Base-by-base conservation (phyloP, 2,888 invertebrate genomes). In the Sphinx pinastri region DNA sequence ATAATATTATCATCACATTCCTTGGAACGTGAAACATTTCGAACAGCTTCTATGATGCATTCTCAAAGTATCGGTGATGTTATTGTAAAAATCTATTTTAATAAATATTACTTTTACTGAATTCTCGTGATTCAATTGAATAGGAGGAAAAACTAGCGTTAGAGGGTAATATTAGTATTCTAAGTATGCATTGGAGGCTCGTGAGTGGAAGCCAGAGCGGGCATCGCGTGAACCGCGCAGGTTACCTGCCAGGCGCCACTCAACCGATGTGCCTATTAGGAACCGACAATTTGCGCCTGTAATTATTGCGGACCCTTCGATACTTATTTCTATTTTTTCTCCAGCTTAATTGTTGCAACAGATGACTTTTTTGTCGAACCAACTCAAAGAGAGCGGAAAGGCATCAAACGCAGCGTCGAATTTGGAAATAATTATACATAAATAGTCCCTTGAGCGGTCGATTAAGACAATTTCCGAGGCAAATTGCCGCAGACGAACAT, bases 341-440 rank as follows among this genome's bases (percentile, higher is more conserved):
- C 79, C 69, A 75, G 87, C 91, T 93, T 94, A 94, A 94, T 94
- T 94, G 93, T 94, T 94, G 89, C 93, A 93, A 91, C 93, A 92
- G 94, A 94, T 93, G 94, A 94, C 93, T 94, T 94, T 94, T 94
- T 94, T 94, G 93, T 94, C 90, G 92, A 94, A 91, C 87, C 81
- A 90, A 90, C 92, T 92, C 92, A 94, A 93, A 92, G 93, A 94
- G 94, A 94, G 94, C 93, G 94, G 93, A 92, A 93, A 94, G 90
- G 94, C 94, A 94, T 94, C 94, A 94, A 94, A 94, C 92, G 88
- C 85, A 90, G 89, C 93, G 91, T 94, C 92, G 94, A 94, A 93
- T 94, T 94, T 94, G 93, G 92, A 94, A 93, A 94, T 94, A 94
- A 94, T 94, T 94, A 94, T 94, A 94, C 92, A 94, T 94, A 94